Percentiles rank a stretch among this genome's conserved stretches.
phyloP scores from a whole-genome alignment of 2,797 vertebrate species.

The Semaprochilodus insignis region DNA sequence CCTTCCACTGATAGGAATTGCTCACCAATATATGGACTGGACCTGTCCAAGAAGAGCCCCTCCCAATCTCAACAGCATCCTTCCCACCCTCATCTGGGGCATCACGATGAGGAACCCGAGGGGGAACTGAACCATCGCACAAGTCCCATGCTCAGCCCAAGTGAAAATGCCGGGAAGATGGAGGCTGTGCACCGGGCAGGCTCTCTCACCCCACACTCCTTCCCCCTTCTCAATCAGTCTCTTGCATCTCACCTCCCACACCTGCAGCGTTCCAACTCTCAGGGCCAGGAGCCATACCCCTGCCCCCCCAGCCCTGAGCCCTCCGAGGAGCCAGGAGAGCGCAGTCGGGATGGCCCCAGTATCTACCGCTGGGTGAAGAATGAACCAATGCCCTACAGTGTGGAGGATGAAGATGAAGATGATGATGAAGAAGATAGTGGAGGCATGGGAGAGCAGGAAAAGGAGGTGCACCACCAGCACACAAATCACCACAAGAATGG shows the following conservation, averaged over 20 bases:
- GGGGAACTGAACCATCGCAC: conserved; percentile 76
- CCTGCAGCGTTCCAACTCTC: conserved; percentile 77
- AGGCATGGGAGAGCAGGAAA: conserved; percentile 77
- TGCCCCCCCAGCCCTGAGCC: conserved; percentile 77
- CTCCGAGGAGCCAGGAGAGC: conserved; percentile 71
- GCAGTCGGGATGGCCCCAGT: conserved; percentile 76
- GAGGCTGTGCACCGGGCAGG: conserved; percentile 76
- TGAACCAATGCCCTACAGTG: conserved; percentile 81
- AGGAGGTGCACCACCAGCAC: conserved; percentile 65
- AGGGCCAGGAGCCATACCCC: conserved; percentile 76
- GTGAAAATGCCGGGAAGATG: conserved; percentile 83
- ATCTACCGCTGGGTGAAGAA: conserved; percentile 96
- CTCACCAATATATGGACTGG: conserved; percentile 93
- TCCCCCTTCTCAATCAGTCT: conserved; percentile 81
- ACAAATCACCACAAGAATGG: conserved; percentile 77
- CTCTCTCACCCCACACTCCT: conserved; percentile 74
- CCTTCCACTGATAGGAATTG: conserved; percentile 86
- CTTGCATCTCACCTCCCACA: conserved; percentile 79
- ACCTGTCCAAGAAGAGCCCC: conserved; percentile 97
- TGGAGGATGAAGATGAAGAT: conserved; percentile 89
- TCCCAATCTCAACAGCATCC: conserved; percentile 81
- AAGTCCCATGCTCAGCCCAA: conserved; percentile 80
- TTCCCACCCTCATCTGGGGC: conserved; percentile 76
- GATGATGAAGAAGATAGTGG: conserved; percentile 89
- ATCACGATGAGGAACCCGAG: conserved; percentile 81